Evolutionary conservation across 2,797 vertebrate species (phyloP).

Genomic region (Rhinichthys osculus): DNA sequence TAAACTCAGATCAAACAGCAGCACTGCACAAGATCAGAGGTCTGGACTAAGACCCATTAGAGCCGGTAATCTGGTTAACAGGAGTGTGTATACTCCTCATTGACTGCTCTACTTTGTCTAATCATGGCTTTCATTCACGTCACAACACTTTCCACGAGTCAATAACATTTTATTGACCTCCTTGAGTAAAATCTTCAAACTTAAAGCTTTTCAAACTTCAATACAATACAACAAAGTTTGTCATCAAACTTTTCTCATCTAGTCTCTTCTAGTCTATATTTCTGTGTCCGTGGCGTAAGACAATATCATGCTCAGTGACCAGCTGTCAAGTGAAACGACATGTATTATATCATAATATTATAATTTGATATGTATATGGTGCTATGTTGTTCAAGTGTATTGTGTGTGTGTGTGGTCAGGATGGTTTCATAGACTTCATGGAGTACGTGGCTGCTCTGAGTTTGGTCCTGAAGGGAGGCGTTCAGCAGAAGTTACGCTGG

Average conservation of each 20-base stretch:
- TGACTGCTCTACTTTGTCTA: neutral
- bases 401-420: slow-evolving; percentile 66
- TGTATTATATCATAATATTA: no score
- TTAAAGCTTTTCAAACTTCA: no score
- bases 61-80: slow-evolving; percentile 11
- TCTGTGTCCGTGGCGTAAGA: no score
- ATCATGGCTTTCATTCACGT: neutral
- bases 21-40: neutral
- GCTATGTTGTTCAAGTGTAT: neutral
- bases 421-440: slow-evolving; percentile 88
- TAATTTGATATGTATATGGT: no score
- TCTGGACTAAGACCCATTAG: neutral
- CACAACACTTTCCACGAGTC: neutral
- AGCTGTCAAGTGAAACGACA: no score
- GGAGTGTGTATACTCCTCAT: neutral
- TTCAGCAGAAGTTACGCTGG: slow-evolving; percentile 86
- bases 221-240: no score
- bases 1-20: slow-evolving; percentile 11
- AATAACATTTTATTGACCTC: no score
- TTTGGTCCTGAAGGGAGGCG: slow-evolving; percentile 82
- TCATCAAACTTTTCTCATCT: no score
- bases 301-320: no score
- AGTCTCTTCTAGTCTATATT: no score
- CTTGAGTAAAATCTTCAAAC: no score
- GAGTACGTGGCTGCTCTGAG: slow-evolving; percentile 87